These are phyloP conservation scores for Holotrichia oblita DNA, from an alignment of 1,140 invertebrate species.

Conservation along the genomic window DNA sequence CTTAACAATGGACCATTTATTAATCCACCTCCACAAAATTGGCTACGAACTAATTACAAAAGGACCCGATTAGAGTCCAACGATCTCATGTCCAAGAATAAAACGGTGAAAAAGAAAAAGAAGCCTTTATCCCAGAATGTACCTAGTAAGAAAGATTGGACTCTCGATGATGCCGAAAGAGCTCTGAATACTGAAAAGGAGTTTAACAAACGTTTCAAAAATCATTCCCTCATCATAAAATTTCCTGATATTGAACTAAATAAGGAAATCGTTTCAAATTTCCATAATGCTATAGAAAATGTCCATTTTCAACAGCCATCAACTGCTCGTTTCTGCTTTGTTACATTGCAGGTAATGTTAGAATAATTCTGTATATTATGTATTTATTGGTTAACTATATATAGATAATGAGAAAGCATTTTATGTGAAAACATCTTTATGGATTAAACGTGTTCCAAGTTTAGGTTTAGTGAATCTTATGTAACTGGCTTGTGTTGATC, in stretches of 20 bases:
- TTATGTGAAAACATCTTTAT: no score
- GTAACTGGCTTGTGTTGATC: no score
- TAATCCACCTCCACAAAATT: not conserved
- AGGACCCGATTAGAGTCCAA: constrained; percentile 14
- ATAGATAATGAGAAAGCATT: no score
- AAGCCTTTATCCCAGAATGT: constrained; percentile 56
- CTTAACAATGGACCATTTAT: not conserved
- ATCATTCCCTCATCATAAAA: constrained; percentile 67
- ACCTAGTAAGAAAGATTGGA: constrained; percentile 61
- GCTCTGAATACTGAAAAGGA: constrained; percentile 68
- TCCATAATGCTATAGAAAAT: constrained; percentile 69
- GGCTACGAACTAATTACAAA: constrained; percentile 42
- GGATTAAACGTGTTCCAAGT: no score
- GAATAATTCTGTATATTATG: no score
- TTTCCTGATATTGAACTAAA: constrained; percentile 72
- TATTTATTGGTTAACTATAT: no score
- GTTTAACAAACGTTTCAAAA: constrained; percentile 63
- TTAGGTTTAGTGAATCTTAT: no score
- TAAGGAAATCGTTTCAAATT: constrained; percentile 66
- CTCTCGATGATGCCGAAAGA: constrained; percentile 66
- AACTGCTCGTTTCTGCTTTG: constrained; percentile 71
- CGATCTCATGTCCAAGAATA: constrained; percentile 50
- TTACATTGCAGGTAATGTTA: constrained; percentile 65
- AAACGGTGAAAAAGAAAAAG: constrained; percentile 56
- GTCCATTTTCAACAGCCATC: constrained; percentile 73